Base-by-base conservation (phyloP, 1,140 invertebrate species). In the Holotrichia oblita region DNA sequence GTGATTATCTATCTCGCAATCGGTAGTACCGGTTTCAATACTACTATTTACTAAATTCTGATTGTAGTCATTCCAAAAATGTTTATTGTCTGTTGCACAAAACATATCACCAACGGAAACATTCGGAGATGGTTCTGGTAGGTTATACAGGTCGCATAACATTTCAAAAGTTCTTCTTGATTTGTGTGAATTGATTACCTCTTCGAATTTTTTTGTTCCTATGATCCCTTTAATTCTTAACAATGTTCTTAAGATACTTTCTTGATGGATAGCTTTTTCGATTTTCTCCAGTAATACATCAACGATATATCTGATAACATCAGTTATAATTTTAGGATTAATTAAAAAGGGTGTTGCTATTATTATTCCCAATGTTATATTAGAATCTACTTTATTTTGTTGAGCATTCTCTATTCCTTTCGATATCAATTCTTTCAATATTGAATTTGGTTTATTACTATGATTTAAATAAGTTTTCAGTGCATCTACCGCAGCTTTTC, bases 271-370 rank as follows among this genome's bases (percentile, higher is more conserved):
- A 0, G 91, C 87, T 80, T 94, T 92, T 2, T 90, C 89, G 78
- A 94, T 85, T 83, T 91, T 92, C n/a, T 91, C 89, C 0, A 91
- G 89, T 17, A 94, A 85, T 0, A 89, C 88, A 78, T 90, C 87
- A 34, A 93, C 89, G 1, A 90, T 82, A 48, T 85, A 83, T 55
- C 79, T 42, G 41, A 80, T 44, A 17, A 78, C 80, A 3, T 80
- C 74, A 20, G 79, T 77, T 42, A 73, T 73, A 22, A 82, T 81
- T 24, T 77, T 85, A 61, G 73, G 78, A 76, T 59, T 78, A 55
- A 94, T 84, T 0, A 94, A 84, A 0, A 92, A 90, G 0, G 93
- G 93, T 34, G 92, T 87, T 4, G 92, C 92, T 7, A 94, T 83
- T 78, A 94, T 90, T 0, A 93, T 88, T 8, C 93, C 93, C 7